A percentile compares a stretch with the other conserved stretches of the same genome.
Evolutionary conservation across 2,888 invertebrate genomes (phyloP).

Genomic region (Rhingia rostrata): DNA sequence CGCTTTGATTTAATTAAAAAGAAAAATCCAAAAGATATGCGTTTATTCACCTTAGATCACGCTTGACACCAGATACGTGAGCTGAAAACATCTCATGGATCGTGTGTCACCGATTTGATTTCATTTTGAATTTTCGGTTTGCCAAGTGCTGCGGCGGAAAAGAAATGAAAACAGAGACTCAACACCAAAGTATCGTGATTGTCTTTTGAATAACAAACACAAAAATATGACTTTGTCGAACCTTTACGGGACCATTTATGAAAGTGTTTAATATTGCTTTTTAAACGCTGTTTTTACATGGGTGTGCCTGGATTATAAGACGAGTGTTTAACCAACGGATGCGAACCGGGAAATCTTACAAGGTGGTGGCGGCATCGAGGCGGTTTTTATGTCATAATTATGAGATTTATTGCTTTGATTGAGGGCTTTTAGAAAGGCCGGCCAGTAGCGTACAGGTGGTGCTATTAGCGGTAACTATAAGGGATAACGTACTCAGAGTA

Average conservation of each 20-base stretch:
- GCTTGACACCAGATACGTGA: slow-evolving; percentile 62
- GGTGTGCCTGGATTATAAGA: background rate
- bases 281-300: slow-evolving; percentile 37
- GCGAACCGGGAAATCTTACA: slow-evolving; percentile 28
- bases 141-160: background rate
- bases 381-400: slow-evolving; percentile 15
- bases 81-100: slow-evolving; percentile 37
- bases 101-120: slow-evolving; percentile 57
- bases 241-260: slow-evolving; percentile 39
- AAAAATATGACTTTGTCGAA: background rate
- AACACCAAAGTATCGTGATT: too few species aligned
- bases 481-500: too few species aligned
- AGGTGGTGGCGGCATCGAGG: slow-evolving; percentile 1
- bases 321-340: slow-evolving; percentile 16
- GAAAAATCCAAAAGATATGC: slow-evolving; percentile 16
- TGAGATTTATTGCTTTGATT: slow-evolving; percentile 15
- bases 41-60: slow-evolving; percentile 63
- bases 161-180: background rate
- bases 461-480: too few species aligned
- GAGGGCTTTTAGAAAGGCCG: background rate
- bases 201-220: too few species aligned
- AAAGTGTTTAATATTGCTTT: slow-evolving; percentile 47
- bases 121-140: slow-evolving; percentile 17
- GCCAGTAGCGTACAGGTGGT: too few species aligned
- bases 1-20: slow-evolving; percentile 61